A percentile compares a stretch with the other conserved stretches of the same genome.
Conservation (phyloP, 2,888 invertebrate species). For the Callyntrura sp. region DNA sequence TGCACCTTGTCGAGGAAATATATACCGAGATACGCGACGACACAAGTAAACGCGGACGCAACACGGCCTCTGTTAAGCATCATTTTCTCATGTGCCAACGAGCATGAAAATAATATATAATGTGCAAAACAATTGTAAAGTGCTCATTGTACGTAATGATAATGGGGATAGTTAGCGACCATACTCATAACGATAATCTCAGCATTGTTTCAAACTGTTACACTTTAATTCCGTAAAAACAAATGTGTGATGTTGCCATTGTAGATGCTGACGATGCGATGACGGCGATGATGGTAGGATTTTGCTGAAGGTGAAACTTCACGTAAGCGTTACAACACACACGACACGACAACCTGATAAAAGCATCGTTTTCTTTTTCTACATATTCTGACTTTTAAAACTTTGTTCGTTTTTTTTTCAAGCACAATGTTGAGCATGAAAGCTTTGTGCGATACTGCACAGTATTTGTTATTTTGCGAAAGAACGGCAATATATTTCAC, state of each 20-base stretch:
- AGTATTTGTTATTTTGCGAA: neutral
- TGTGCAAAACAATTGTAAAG: conserved; percentile 9
- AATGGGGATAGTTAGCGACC: conserved; percentile 2
- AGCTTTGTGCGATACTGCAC: neutral
- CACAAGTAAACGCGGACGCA: neutral
- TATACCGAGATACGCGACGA: neutral
- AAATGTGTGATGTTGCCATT: neutral
- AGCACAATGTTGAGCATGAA: neutral
- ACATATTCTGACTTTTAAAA: neutral
- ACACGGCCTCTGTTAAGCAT: neutral
- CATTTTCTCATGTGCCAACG: conserved; percentile 4
- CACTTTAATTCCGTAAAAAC: conserved; percentile 28
- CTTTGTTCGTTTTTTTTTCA: neutral
- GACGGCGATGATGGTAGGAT: neutral
- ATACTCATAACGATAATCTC: conserved; percentile 31
- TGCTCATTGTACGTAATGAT: conserved; percentile 19
- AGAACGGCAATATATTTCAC: neutral
- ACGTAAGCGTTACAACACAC: neutral
- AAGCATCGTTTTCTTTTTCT: conserved; percentile 3
- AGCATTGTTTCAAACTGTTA: conserved; percentile 3
- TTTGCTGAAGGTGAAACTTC: conserved; percentile 42
- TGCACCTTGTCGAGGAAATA: neutral
- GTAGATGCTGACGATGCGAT: too few species aligned
- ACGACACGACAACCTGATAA: conserved; percentile 32
- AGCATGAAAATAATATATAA: neutral